Evolutionary conservation across 2,888 invertebrate genomes (phyloP).

Genomic region (Hydraecia micacea): DNA sequence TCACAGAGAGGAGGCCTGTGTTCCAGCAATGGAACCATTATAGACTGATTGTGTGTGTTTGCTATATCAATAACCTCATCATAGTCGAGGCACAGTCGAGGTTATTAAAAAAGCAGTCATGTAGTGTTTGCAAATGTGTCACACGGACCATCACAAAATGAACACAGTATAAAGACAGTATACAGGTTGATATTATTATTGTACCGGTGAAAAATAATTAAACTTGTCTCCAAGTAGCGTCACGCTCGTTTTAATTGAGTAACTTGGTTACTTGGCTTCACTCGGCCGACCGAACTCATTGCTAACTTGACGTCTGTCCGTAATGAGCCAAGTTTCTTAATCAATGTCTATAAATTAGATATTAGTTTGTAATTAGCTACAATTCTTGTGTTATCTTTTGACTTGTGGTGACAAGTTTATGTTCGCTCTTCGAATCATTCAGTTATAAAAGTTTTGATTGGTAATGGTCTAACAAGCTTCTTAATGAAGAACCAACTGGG

Average conservation of each 20-base stretch:
- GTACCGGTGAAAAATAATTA: constrained; percentile 7
- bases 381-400: constrained; percentile 2
- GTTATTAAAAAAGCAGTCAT: background rate
- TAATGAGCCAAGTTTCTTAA: constrained; percentile 47
- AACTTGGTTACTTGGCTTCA: constrained; percentile 36
- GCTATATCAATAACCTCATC: background rate
- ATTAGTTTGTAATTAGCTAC: constrained; percentile 30
- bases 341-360: constrained; percentile 47
- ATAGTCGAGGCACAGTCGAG: background rate
- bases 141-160: background rate
- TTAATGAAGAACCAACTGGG: background rate
- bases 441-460: background rate
- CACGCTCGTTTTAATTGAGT: constrained; percentile 45
- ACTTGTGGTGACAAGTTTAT: background rate
- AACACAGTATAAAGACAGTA: background rate
- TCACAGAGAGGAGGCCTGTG: too few species aligned
- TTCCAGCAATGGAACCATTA: too few species aligned
- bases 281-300: constrained; percentile 35
- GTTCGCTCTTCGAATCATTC: background rate
- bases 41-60: background rate
- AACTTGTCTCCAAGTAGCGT: background rate
- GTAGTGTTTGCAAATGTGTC: too few species aligned
- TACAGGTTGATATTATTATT: constrained; percentile 6
- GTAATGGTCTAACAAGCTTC: background rate
- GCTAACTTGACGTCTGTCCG: constrained; percentile 42